Evolutionary conservation across 2,888 invertebrate species (phyloP).

Genomic region (Nomada goodeniana): DNA sequence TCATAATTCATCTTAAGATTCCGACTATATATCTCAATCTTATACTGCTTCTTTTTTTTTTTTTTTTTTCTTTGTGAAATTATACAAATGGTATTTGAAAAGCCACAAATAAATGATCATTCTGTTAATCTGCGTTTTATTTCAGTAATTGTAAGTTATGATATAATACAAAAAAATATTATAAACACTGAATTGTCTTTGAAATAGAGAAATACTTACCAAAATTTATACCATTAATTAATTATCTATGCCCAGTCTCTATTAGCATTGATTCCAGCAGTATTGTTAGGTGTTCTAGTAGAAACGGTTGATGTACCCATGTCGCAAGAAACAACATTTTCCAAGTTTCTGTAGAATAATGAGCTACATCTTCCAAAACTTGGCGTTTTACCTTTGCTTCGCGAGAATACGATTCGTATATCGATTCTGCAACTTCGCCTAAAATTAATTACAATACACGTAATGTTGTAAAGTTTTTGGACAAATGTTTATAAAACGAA

Average conservation of each 20-base stretch:
- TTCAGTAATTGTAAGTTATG: slow-evolving; percentile 48
- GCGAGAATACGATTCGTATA: slow-evolving; percentile 77
- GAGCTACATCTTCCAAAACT: slow-evolving; percentile 83
- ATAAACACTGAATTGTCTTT: slow-evolving; percentile 41
- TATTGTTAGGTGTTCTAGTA: slow-evolving; percentile 72
- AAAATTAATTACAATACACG: slow-evolving; percentile 16
- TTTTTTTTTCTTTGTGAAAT: slow-evolving; percentile 28
- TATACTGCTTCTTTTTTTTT: slow-evolving; percentile 22
- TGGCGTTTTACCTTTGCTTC: slow-evolving; percentile 81
- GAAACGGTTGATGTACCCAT: slow-evolving; percentile 84
- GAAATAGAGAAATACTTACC: slow-evolving; percentile 52
- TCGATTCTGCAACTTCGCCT: slow-evolving; percentile 70
- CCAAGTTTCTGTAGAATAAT: slow-evolving; percentile 77
- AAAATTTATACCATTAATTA: slow-evolving; percentile 39
- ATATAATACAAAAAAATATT: slow-evolving; percentile 48
- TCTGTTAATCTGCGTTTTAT: slow-evolving; percentile 55
- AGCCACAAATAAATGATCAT: slow-evolving; percentile 53
- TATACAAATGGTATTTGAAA: slow-evolving; percentile 55
- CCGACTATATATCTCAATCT: slow-evolving; percentile 21
- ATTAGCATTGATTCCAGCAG: slow-evolving; percentile 76
- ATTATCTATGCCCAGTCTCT: slow-evolving; percentile 78
- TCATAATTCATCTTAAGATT: slow-evolving; percentile 31
- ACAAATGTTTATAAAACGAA: background rate
- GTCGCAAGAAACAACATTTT: slow-evolving; percentile 83
- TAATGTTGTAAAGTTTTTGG: background rate